These are phyloP conservation scores for Zaprionus lachaisei DNA, from an alignment of 1,140 invertebrate genomes.

Conservation along the genomic window DNA sequence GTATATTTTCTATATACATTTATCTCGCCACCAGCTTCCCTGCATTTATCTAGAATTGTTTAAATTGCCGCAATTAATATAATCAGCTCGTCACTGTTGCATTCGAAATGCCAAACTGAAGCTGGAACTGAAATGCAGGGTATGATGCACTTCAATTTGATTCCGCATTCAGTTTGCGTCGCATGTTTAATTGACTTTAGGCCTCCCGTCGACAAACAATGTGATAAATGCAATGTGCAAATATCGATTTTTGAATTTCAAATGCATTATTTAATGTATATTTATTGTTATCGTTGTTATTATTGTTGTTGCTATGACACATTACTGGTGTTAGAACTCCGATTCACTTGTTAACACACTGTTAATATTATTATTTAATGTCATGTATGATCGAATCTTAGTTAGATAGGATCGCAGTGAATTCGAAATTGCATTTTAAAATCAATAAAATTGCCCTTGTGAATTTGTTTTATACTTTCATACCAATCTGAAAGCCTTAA, in stretches of 20 bases:
- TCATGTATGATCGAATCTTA: not conserved
- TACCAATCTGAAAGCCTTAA: no score
- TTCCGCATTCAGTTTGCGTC: constrained; percentile 43
- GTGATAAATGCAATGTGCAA: constrained; percentile 26
- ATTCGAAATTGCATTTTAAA: not conserved
- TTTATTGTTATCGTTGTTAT: constrained; percentile 9
- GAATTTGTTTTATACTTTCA: not conserved
- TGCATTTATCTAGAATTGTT: constrained; percentile 32
- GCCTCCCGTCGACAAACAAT: not conserved
- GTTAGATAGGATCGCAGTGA: not conserved
- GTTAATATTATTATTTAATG: not conserved
- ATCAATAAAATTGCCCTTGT: not conserved
- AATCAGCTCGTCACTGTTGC: constrained; percentile 46
- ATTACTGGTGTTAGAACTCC: not conserved
- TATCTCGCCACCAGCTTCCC: not conserved
- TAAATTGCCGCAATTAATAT: constrained; percentile 75
- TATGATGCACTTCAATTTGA: constrained; percentile 62
- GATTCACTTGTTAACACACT: not conserved
- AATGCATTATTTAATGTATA: constrained; percentile 39
- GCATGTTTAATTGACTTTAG: constrained; percentile 58
- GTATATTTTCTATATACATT: constrained; percentile 23
- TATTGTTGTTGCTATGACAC: not conserved
- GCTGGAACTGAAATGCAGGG: constrained; percentile 15
- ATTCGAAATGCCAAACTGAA: constrained; percentile 53
- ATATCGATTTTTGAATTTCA: constrained; percentile 72